phyloP scores from a whole-genome alignment of 2,113 vertebrate genomes.

The Platichthys flesus region DNA sequence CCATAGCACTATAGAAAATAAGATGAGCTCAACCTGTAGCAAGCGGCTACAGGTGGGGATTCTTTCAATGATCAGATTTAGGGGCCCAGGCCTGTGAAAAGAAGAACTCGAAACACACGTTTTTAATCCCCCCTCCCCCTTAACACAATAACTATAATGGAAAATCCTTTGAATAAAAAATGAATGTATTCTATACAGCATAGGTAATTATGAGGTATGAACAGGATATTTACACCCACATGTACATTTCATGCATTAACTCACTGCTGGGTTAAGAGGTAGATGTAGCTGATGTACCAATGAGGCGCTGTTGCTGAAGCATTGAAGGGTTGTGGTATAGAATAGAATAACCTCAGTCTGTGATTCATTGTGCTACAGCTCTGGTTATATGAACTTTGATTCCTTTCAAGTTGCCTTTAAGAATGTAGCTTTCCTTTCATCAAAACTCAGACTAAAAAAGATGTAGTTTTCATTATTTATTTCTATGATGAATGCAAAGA shows the following conservation, averaged over 20 bases:
- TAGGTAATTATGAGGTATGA: slow-evolving; percentile 38
- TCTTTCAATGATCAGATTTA: slow-evolving; percentile 68
- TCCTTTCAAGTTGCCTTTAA: background rate
- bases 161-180: slow-evolving; percentile 2
- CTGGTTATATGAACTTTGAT: too few species aligned
- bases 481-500: slow-evolving; percentile 6
- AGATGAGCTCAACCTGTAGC: slow-evolving; percentile 61
- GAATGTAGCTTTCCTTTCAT: background rate
- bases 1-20: slow-evolving; percentile 63
- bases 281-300: slow-evolving; percentile 68
- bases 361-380: background rate
- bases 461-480: too few species aligned
- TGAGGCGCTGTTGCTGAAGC: slow-evolving; percentile 30
- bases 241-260: slow-evolving; percentile 79
- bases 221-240: slow-evolving; percentile 77
- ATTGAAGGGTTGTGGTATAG: slow-evolving; percentile 56
- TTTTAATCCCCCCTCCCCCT: slow-evolving; percentile 59
- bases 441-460: too few species aligned
- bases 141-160: slow-evolving; percentile 2
- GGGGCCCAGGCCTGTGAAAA: slow-evolving; percentile 78
- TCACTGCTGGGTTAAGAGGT: slow-evolving; percentile 61
- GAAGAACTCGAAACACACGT: slow-evolving; percentile 76
- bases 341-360: slow-evolving; percentile 1
- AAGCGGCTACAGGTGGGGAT: slow-evolving; percentile 56
- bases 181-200: slow-evolving; percentile 21